These are phyloP conservation scores for Oligia fasciuncula DNA, from an alignment of 2,888 invertebrate species.

Conservation along the genomic window DNA sequence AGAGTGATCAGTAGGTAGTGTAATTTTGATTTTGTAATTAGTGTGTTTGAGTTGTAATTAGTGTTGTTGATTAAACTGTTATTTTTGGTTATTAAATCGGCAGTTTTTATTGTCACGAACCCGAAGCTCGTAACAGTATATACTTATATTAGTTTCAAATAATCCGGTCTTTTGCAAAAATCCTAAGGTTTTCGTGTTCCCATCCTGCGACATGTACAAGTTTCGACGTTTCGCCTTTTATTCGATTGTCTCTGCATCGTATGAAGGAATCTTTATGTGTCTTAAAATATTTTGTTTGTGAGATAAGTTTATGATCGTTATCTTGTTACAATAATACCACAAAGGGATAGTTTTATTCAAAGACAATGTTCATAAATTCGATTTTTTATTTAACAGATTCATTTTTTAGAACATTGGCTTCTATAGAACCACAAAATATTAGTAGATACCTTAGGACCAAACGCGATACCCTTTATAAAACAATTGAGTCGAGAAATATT, in stretches of 20 bases:
- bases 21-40: too few species aligned
- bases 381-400: neutral
- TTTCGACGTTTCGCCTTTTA: constrained; percentile 41
- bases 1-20: too few species aligned
- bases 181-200: neutral
- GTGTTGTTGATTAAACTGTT: too few species aligned
- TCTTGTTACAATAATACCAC: constrained; percentile 3
- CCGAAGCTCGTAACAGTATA: too few species aligned
- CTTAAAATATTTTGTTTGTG: constrained; percentile 5
- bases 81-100: too few species aligned
- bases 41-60: too few species aligned
- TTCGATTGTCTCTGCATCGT: constrained; percentile 34
- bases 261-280: constrained; percentile 11
- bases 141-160: neutral
- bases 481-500: neutral
- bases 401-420: neutral
- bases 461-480: neutral
- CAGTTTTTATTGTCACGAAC: too few species aligned
- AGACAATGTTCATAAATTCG: too few species aligned
- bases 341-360: constrained; percentile 5
- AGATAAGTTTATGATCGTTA: constrained; percentile 1
- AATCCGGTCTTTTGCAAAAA: neutral
- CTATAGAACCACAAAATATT: too few species aligned
- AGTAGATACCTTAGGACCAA: neutral
- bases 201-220: neutral